These are phyloP conservation scores for Cololabis saira DNA, from an alignment of 2,113 vertebrate species.

Conservation along the genomic window DNA sequence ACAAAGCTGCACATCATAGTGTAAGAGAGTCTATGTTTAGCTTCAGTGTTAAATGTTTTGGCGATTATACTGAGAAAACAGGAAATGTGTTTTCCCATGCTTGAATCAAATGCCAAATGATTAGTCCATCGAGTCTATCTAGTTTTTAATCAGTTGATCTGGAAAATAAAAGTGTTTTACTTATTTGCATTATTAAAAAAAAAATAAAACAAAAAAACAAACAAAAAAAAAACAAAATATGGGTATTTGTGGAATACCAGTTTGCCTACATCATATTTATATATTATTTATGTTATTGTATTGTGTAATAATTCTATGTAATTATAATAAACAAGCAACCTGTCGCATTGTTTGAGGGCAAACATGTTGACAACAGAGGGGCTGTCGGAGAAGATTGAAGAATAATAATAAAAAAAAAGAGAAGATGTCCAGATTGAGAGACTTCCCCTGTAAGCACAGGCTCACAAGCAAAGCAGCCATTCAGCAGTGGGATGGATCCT, in stretches of 20 bases:
- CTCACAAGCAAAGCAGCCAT: conserved; percentile 79
- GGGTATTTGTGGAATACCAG: conserved; percentile 6
- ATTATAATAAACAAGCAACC: conserved; percentile 53
- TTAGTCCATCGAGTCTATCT: background rate
- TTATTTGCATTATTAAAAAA: conserved; percentile 5
- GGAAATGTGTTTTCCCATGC: background rate
- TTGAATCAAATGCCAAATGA: background rate
- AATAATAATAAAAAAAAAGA: conserved; percentile 43
- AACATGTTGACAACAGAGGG: conserved; percentile 20
- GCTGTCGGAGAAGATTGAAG: conserved; percentile 32
- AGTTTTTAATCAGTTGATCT: background rate
- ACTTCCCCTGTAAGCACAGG: conserved; percentile 69
- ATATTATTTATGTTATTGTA: background rate
- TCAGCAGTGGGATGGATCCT: conserved; percentile 87
- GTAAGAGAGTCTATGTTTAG: background rate
- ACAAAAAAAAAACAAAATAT: conserved; percentile 2
- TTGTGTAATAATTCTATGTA: background rate
- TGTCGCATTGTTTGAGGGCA: conserved; percentile 55
- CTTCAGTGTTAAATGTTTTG: conserved; percentile 10
- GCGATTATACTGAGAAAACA: conserved; percentile 1
- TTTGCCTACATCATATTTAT: background rate
- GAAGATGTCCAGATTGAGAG: conserved; percentile 69
- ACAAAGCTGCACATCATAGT: conserved; percentile 21
- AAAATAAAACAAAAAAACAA: conserved; percentile 5
- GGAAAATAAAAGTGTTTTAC: background rate